phyloP scores from a whole-genome alignment of 2,888 invertebrate genomes.

The Drosophila stalkeri region DNA sequence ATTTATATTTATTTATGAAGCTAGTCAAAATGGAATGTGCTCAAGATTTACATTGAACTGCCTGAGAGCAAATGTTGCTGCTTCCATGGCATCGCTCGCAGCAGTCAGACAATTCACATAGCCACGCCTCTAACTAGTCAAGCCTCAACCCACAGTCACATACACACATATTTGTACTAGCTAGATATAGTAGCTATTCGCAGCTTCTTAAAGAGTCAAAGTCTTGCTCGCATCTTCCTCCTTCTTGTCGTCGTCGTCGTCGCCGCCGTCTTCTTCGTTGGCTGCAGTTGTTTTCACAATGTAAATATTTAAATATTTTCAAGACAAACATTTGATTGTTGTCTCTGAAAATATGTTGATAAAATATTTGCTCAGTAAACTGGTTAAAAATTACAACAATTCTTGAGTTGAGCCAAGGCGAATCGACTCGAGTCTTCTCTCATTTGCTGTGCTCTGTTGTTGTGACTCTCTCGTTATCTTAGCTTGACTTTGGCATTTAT shows the following conservation, averaged over 20 bases:
- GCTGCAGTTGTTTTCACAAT: conserved; percentile 80
- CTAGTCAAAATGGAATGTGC: not conserved
- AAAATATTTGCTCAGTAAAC: conserved; percentile 81
- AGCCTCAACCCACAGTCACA: not conserved
- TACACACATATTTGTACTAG: not conserved
- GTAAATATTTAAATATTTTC: conserved; percentile 85
- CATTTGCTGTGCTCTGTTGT: conserved; percentile 19
- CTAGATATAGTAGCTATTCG: conserved; percentile 25
- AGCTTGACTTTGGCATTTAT: conserved; percentile 73
- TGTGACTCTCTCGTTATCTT: conserved; percentile 24
- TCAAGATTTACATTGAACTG: not conserved
- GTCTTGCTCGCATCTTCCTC: conserved; percentile 28
- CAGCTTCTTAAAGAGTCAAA: conserved; percentile 29
- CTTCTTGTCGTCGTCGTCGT: not conserved
- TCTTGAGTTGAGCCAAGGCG: conserved; percentile 22
- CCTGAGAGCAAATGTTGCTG: not conserved
- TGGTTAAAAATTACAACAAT: conserved; percentile 80
- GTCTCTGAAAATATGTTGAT: conserved; percentile 83
- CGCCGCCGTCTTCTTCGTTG: conserved; percentile 3
- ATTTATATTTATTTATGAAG: not conserved
- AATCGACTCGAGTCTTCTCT: conserved; percentile 1
- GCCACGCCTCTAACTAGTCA: not conserved
- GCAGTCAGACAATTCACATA: not conserved
- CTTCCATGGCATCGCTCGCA: conserved; percentile 7
- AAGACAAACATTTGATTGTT: conserved; percentile 83